Conservation (phyloP, 2,888 invertebrate genomes). For the Chouioia cunea region DNA sequence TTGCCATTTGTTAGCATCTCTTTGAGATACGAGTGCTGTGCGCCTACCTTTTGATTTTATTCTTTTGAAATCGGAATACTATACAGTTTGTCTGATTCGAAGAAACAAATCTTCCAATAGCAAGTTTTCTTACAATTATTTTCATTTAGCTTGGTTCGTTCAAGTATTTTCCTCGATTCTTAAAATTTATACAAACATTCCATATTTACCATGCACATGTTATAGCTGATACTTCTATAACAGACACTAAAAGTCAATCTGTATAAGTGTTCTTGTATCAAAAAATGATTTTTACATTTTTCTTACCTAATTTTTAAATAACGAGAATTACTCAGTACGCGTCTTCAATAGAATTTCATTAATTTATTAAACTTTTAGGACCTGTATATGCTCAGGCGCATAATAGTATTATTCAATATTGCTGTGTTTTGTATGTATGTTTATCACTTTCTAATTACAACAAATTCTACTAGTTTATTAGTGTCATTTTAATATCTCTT, state of each 20-base stretch:
- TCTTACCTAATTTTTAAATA: no score
- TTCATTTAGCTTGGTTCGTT: neutral
- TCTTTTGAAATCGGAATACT: constrained; percentile 34
- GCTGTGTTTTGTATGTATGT: constrained; percentile 15
- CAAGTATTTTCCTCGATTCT: no score
- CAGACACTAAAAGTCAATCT: no score
- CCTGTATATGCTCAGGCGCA: constrained; percentile 16
- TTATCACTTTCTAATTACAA: constrained; percentile 1
- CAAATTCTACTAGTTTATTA: constrained; percentile 3
- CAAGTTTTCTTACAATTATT: neutral
- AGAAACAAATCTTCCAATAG: constrained; percentile 26
- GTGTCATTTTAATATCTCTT: neutral
- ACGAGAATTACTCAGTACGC: no score
- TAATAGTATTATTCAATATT: constrained; percentile 23
- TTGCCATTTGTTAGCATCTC: neutral
- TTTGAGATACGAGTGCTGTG: no score
- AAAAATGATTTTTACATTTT: no score
- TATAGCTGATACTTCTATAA: no score
- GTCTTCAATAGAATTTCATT: constrained; percentile 8
- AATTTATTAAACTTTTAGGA: constrained; percentile 20
- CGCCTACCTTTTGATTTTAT: neutral
- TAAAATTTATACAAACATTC: no score
- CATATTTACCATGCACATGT: no score
- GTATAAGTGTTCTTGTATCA: no score
- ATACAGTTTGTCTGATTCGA: constrained; percentile 19